Evolutionary conservation across 2,888 invertebrate genomes (phyloP).

Genomic region (Notodromas monacha): DNA sequence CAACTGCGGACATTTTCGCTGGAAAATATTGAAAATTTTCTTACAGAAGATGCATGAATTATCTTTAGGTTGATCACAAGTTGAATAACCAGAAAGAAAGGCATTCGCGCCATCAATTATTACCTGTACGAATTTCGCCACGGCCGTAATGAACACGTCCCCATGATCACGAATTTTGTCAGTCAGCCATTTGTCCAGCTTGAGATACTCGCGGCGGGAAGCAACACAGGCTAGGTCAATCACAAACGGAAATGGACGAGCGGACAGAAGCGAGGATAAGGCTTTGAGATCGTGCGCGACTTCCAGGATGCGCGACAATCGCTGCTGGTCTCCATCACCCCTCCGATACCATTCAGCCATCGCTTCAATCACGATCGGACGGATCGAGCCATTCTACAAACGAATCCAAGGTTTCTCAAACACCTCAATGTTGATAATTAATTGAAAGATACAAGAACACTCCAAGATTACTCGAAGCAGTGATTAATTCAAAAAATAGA

Average conservation of each 20-base stretch:
- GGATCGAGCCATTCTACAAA: no score
- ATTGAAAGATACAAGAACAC: no score
- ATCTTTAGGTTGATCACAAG: no score
- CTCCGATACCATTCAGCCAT: slow-evolving; percentile 91
- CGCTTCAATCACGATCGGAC: slow-evolving; percentile 55
- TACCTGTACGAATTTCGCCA: slow-evolving; percentile 47
- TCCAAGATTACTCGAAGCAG: no score
- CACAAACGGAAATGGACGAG: slow-evolving; percentile 44
- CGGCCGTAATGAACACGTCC: slow-evolving; percentile 50
- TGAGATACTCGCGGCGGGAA: slow-evolving; percentile 76
- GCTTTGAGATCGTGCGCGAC: slow-evolving; percentile 74
- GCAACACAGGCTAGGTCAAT: slow-evolving; percentile 93
- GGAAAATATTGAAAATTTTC: no score
- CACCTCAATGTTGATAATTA: neutral
- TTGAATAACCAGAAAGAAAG: no score
- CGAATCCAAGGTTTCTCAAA: no score
- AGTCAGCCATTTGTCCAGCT: slow-evolving; percentile 88
- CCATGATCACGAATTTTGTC: slow-evolving; percentile 90
- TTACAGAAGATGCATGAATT: no score
- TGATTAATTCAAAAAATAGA: no score
- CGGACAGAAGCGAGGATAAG: slow-evolving; percentile 56
- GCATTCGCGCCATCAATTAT: no score
- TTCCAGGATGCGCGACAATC: slow-evolving; percentile 72
- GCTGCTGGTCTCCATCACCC: slow-evolving; percentile 68
- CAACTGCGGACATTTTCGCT: no score